Percentiles rank a stretch among this genome's conserved stretches.
Evolutionary conservation across 2,888 invertebrate genomes (phyloP).

Genomic region (Stenchaetothrips biformis): DNA sequence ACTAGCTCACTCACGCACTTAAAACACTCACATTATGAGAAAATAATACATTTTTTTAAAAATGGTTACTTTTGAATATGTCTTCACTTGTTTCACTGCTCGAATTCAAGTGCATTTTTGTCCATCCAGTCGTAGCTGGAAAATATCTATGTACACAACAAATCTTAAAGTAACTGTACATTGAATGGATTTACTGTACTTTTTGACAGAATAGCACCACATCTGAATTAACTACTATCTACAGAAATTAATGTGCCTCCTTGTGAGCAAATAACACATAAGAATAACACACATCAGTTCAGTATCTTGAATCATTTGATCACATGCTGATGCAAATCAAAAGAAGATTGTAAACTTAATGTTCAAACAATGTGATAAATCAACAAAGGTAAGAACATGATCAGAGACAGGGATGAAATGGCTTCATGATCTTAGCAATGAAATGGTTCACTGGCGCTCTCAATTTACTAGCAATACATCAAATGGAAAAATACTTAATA

Average conservation of each 20-base stretch:
- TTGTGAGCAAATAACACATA: conserved; percentile 14
- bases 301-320: background rate
- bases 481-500: conserved; percentile 19
- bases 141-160: conserved; percentile 3
- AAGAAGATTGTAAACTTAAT: background rate
- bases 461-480: conserved; percentile 4
- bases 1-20: conserved; percentile 18
- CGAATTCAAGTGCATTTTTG: background rate
- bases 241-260: conserved; percentile 9
- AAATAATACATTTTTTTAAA: background rate
- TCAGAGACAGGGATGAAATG: background rate
- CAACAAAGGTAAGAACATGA: background rate
- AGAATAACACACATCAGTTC: background rate
- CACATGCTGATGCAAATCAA: background rate
- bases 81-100: background rate
- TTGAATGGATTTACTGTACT: conserved; percentile 12
- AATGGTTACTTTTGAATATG: conserved; percentile 5
- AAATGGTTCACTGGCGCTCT: background rate
- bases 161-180: conserved; percentile 19
- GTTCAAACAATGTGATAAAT: too few species aligned
- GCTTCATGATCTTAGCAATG: background rate
- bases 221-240: conserved; percentile 22
- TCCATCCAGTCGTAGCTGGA: background rate
- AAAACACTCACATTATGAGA: background rate
- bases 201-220: conserved; percentile 23